Evolutionary conservation across 2,797 vertebrate species (phyloP), one percentile per base, ranked within the genome.

Genomic region (Hydrophis major): DNA sequence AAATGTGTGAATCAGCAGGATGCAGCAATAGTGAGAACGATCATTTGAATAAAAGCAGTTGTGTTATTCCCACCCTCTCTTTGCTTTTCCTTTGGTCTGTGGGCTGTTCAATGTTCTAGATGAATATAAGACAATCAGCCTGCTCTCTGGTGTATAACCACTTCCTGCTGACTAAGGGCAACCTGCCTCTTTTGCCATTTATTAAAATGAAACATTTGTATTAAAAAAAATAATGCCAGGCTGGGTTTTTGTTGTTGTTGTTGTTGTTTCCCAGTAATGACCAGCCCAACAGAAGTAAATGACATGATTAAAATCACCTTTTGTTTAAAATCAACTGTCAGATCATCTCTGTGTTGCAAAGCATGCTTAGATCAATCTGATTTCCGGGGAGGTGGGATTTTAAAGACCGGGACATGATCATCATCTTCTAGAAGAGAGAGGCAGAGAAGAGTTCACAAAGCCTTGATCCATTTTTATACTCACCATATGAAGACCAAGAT

Each of bases 61-160:
- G 97, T 97, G 87, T 93, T 93, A 96, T 97, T 95, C 94, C 95
- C 95, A 94, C 25, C 47, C 59, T 37, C 88, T 42, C 96, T 96
- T 96, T 96, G 47, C 25, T 47, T 83, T 96, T 96, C 96, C 96
- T 96, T 96, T 97, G 96, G 97, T 96, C 97, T 95, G 97, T 96
- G 97, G 97, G 96, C 97, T 97, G 97, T 96, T 97, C 97, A 97
- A 94, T 97, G 98, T 98, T 98, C 98, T 98, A 98, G 97, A 97
- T 97, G 97, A 98, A 97, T 98, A 97, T 98, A 98, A 98, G 97
- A 97, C 97, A 97, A 98, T 98, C 98, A 98, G 98, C 95, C 98
- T 98, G 98, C 97, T 97, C 98, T 97, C 98, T 97, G 97, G 97
- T 97, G 97, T 97, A 97, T 97, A 97, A 97, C 97, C 96, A 97